These are phyloP conservation scores for Dendrocincla fuliginosa DNA, from an alignment of 2,797 vertebrate species.

Conservation along the genomic window DNA sequence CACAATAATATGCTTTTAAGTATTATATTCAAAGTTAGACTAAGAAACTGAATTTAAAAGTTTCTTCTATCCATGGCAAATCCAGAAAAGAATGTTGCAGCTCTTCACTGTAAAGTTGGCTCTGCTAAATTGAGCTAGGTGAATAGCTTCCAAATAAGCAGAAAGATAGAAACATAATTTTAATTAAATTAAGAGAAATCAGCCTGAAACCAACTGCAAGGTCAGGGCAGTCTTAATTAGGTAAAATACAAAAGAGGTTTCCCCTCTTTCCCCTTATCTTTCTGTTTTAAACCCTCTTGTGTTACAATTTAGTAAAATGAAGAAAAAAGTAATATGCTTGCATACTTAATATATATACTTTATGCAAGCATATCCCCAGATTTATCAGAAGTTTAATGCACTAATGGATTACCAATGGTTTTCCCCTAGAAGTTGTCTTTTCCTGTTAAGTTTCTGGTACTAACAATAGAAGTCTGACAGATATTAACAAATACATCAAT, in stretches of 20 bases:
- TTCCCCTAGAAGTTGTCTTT: not conserved
- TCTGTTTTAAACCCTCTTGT: not conserved
- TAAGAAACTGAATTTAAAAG: not conserved
- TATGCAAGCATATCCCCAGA: not conserved
- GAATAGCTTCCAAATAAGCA: not conserved
- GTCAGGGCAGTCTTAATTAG: not conserved
- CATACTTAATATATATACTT: not conserved
- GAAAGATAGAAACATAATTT: not conserved
- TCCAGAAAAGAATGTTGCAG: not conserved
- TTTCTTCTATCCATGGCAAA: not conserved
- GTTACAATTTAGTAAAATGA: not conserved
- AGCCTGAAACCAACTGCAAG: not conserved
- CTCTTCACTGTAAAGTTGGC: not conserved
- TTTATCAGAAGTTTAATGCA: not conserved
- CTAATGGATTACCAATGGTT: not conserved
- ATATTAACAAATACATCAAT: not conserved
- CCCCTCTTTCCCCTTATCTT: no score
- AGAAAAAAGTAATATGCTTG: not conserved
- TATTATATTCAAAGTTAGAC: not conserved
- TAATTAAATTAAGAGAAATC: not conserved
- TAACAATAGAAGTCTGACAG: not conserved
- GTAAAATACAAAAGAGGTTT: not conserved
- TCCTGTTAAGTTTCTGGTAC: not conserved
- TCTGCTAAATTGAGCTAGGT: not conserved
- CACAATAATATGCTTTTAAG: not conserved